phyloP scores from a whole-genome alignment of 2,888 invertebrate species.

The Troides aeacus region DNA sequence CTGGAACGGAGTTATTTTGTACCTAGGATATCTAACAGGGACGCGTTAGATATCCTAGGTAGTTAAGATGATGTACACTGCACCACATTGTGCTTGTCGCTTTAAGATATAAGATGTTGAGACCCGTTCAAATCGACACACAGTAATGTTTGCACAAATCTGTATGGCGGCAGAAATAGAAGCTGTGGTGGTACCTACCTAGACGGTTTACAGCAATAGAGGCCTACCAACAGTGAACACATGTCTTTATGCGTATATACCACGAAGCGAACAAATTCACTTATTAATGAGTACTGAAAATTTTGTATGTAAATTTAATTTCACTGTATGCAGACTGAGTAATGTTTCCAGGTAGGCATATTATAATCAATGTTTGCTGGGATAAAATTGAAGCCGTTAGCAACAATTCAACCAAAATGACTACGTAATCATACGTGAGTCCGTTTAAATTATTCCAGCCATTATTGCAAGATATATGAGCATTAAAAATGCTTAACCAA shows the following conservation, averaged over 20 bases:
- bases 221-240: no score
- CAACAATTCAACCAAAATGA: conserved; percentile 25
- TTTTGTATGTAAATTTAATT: conserved; percentile 12
- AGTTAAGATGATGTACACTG: no score
- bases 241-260: not conserved
- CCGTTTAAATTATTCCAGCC: conserved; percentile 23
- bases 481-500: conserved; percentile 23
- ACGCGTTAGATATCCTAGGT: no score
- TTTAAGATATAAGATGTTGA: no score
- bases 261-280: not conserved
- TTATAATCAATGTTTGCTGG: conserved; percentile 19
- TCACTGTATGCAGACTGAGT: not conserved
- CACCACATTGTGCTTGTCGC: no score
- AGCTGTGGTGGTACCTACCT: no score
- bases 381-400: conserved; percentile 18
- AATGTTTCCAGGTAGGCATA: conserved; percentile 7
- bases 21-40: no score
- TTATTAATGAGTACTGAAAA: not conserved
- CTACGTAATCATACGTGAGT: conserved; percentile 22
- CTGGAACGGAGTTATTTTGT: no score
- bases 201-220: no score
- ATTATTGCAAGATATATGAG: conserved; percentile 23
- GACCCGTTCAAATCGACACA: no score
- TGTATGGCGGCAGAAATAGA: no score
- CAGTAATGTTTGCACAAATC: no score